Conservation (phyloP, 2,888 invertebrate genomes). For the Aporophyla lueneburgensis region DNA sequence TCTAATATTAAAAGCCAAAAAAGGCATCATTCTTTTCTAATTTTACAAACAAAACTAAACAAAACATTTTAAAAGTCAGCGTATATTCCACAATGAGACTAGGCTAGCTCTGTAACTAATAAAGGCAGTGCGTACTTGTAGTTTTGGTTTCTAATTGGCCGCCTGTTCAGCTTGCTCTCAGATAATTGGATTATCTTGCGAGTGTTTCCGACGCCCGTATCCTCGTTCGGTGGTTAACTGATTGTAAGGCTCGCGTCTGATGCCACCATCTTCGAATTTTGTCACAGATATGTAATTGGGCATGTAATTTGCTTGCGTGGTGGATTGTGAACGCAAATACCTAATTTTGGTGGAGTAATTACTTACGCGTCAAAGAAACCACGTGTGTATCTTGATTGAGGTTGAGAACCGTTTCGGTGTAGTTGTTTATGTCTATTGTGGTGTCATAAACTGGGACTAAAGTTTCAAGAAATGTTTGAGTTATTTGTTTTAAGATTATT, state of each 20-base stretch:
- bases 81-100: conserved; percentile 41
- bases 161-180: conserved; percentile 73
- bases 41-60: conserved; percentile 8
- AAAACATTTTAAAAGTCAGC: conserved; percentile 31
- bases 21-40: background rate
- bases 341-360: conserved; percentile 39
- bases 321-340: conserved; percentile 44
- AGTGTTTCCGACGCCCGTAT: conserved; percentile 73
- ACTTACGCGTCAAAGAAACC: conserved; percentile 25
- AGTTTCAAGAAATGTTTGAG: background rate
- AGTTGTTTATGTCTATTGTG: background rate
- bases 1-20: background rate
- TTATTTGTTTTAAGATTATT: background rate
- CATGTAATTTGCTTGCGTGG: conserved; percentile 59
- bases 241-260: conserved; percentile 60
- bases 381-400: background rate
- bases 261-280: conserved; percentile 63
- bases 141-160: conserved; percentile 78
- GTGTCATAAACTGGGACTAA: background rate
- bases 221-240: conserved; percentile 73
- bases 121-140: conserved; percentile 68
- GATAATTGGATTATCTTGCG: conserved; percentile 80
- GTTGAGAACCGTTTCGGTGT: background rate
- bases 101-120: conserved; percentile 56
- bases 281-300: conserved; percentile 67